phyloP scores from a whole-genome alignment of 2,797 vertebrate genomes.

The Ispidina lecontei region DNA sequence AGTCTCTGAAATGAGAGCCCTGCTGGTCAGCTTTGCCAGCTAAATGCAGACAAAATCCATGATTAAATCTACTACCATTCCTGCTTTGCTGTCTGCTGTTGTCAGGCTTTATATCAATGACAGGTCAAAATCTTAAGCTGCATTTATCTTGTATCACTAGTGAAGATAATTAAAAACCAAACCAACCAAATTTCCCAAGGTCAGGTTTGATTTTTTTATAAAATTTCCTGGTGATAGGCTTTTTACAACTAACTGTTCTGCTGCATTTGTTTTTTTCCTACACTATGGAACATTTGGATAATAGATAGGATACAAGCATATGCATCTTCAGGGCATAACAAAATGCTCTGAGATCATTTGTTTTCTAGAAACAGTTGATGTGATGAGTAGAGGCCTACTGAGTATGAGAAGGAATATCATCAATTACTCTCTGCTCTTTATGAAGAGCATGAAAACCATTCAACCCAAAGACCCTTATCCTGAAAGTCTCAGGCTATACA shows the following conservation, averaged over 20 bases:
- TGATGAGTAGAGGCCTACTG: background rate
- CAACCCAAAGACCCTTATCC: background rate
- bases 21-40: background rate
- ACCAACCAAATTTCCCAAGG: background rate
- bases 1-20: background rate
- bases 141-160: background rate
- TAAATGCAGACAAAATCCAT: background rate
- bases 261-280: background rate
- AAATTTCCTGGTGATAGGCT: background rate
- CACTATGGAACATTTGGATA: background rate
- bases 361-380: conserved; percentile 15
- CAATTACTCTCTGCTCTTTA: background rate
- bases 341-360: conserved; percentile 14
- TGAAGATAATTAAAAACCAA: background rate
- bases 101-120: background rate
- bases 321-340: conserved; percentile 5
- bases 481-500: background rate
- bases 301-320: background rate
- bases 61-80: background rate
- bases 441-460: conserved; percentile 9
- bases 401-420: background rate
- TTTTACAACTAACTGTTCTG: background rate
- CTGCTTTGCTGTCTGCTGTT: background rate
- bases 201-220: background rate
- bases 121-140: background rate